phyloP scores from a whole-genome alignment of 2,113 vertebrate species.

The Apodemus speciosus region DNA sequence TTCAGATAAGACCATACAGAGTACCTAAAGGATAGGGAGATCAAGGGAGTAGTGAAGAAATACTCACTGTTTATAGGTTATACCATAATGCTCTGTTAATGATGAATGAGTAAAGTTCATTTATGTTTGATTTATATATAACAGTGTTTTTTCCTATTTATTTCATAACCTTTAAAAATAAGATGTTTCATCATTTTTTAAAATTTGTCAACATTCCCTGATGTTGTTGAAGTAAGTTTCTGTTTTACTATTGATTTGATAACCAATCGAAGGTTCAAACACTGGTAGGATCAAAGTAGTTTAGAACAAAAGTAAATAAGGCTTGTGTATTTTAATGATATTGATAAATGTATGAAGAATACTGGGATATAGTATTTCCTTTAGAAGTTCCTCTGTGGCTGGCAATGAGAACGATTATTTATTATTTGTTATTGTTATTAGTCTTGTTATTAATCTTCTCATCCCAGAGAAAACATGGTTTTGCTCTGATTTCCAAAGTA shows the following conservation, averaged over 20 bases:
- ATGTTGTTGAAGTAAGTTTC: conserved; percentile 29
- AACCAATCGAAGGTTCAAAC: conserved; percentile 6
- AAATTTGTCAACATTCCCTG: conserved; percentile 45
- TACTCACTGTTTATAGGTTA: neutral
- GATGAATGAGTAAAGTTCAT: neutral
- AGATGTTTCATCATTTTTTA: conserved; percentile 6
- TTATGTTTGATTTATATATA: conserved; percentile 42
- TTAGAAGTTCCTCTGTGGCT: neutral
- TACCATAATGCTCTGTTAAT: neutral
- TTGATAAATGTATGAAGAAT: neutral
- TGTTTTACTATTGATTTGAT: conserved; percentile 53
- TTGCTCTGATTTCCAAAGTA: neutral
- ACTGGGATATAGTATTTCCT: neutral
- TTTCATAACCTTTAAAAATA: conserved; percentile 55
- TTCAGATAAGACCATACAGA: neutral
- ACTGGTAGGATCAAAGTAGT: conserved; percentile 40
- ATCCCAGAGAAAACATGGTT: neutral
- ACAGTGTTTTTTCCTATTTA: conserved; percentile 4
- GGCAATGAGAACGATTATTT: neutral
- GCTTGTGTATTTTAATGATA: neutral
- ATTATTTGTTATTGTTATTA: neutral
- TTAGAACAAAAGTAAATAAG: conserved; percentile 27
- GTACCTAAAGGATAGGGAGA: neutral
- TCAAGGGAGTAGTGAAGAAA: neutral
- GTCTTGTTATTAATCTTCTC: neutral